Conservation (phyloP, 2,113 vertebrate genomes). For the Lepus americanus region DNA sequence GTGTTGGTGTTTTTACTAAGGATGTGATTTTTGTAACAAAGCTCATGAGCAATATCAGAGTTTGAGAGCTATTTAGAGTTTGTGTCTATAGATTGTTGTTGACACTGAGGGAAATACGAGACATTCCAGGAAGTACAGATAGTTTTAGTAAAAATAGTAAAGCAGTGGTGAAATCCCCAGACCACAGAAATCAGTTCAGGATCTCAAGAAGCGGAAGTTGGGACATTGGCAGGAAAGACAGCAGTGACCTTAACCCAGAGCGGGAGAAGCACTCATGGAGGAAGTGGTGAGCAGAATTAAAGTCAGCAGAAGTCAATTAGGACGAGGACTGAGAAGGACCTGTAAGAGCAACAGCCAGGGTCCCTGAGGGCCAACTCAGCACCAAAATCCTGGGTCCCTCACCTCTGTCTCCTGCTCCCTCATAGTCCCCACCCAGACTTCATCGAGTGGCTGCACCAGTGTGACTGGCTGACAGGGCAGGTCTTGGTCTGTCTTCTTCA, state of each 20-base stretch:
- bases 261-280: neutral
- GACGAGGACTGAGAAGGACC: neutral
- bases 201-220: neutral
- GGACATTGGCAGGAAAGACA: neutral
- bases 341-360: neutral
- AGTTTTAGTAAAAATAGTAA: neutral
- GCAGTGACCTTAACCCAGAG: neutral
- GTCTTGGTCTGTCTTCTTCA: neutral
- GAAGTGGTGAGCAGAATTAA: neutral
- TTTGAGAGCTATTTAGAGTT: neutral
- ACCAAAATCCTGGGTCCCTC: neutral
- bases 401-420: neutral
- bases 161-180: neutral
- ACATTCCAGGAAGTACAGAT: neutral
- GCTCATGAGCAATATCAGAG: neutral
- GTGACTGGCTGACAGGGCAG: neutral
- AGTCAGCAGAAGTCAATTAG: neutral
- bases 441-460: neutral
- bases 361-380: neutral
- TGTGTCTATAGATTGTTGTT: neutral
- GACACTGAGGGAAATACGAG: neutral
- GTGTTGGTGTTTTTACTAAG: too few relatives aligned
- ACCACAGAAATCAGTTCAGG: neutral
- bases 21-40: neutral
- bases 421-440: too few relatives aligned